Conservation (phyloP, 1,140 invertebrate species). For the Drosophila equinoxialis region DNA sequence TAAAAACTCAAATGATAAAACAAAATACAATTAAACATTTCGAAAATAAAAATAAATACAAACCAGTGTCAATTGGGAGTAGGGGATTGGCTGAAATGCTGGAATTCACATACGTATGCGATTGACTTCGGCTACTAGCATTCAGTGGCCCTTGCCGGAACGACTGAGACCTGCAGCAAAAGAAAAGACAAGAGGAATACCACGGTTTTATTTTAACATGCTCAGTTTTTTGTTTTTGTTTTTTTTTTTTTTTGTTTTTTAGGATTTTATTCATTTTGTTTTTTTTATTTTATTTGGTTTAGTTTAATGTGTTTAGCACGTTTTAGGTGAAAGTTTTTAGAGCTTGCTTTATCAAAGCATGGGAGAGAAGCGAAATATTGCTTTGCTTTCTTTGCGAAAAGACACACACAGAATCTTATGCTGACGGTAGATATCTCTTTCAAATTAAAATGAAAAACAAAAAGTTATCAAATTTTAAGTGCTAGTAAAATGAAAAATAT, state of each 20-base stretch:
- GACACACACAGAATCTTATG: conserved; percentile 3
- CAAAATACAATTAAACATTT: conserved; percentile 49
- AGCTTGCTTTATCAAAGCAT: conserved; percentile 4
- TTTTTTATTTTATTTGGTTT: background rate
- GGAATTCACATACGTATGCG: conserved; percentile 86
- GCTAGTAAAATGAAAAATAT: background rate
- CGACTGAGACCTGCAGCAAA: conserved; percentile 92
- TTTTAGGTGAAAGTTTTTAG: conserved; percentile 22
- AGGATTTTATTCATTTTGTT: conserved; percentile 29
- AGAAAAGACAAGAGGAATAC: conserved; percentile 87
- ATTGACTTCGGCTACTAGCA: conserved; percentile 84
- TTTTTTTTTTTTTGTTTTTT: conserved; percentile 34
- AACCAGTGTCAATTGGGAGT: conserved; percentile 90
- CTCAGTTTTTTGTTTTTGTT: conserved; percentile 61
- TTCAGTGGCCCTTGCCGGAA: conserved; percentile 89
- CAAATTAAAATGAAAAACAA: background rate
- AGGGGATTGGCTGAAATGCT: conserved; percentile 92
- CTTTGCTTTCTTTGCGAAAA: conserved; percentile 10
- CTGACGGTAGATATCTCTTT: conserved; percentile 5
- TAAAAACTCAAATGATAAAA: conserved; percentile 10
- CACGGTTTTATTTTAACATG: conserved; percentile 82
- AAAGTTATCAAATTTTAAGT: background rate
- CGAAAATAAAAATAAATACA: conserved; percentile 83
- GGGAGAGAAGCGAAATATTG: conserved; percentile 4
- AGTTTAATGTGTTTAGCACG: conserved; percentile 22